phyloP scores from a whole-genome alignment of 2,797 vertebrate genomes.

The Sebastes matsubarae region DNA sequence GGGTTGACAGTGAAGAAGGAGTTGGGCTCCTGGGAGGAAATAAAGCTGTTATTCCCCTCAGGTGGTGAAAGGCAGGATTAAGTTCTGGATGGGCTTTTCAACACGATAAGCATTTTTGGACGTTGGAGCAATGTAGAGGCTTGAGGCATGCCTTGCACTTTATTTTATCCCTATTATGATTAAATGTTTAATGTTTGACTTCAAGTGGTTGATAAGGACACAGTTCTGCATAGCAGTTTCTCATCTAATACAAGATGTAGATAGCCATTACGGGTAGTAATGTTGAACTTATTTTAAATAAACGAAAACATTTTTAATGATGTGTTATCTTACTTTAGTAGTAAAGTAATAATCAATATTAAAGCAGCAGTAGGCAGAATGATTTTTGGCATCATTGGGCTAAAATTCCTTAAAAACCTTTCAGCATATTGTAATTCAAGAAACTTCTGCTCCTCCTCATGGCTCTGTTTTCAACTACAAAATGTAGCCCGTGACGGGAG shows the following conservation, averaged over 20 bases:
- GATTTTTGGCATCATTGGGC: too few relatives aligned
- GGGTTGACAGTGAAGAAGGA: constrained; percentile 59
- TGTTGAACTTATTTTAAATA: not conserved
- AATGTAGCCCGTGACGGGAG: too few relatives aligned
- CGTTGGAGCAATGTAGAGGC: constrained; percentile 24
- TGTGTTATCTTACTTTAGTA: not conserved
- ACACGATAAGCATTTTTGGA: constrained; percentile 45
- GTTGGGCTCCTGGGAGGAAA: constrained; percentile 48
- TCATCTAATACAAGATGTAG: not conserved
- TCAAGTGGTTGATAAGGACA: constrained; percentile 19
- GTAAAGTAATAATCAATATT: not conserved
- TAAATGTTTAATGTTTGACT: constrained; percentile 40
- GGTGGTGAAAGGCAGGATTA: constrained; percentile 48
- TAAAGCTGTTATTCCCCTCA: constrained; percentile 49
- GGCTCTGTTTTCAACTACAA: too few relatives aligned
- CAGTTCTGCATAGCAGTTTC: not conserved
- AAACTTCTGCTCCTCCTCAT: too few relatives aligned
- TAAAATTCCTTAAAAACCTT: too few relatives aligned
- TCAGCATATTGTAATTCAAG: too few relatives aligned
- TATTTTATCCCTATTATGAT: constrained; percentile 35
- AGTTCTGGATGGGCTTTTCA: constrained; percentile 32
- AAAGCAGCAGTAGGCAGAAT: too few relatives aligned
- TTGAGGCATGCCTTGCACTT: constrained; percentile 47
- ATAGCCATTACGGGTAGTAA: not conserved
- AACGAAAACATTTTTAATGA: not conserved